A percentile compares a stretch with the other conserved stretches of the same genome.
Evolutionary conservation across 2,113 vertebrate genomes (phyloP).

Genomic region (Amazona guildingii): DNA sequence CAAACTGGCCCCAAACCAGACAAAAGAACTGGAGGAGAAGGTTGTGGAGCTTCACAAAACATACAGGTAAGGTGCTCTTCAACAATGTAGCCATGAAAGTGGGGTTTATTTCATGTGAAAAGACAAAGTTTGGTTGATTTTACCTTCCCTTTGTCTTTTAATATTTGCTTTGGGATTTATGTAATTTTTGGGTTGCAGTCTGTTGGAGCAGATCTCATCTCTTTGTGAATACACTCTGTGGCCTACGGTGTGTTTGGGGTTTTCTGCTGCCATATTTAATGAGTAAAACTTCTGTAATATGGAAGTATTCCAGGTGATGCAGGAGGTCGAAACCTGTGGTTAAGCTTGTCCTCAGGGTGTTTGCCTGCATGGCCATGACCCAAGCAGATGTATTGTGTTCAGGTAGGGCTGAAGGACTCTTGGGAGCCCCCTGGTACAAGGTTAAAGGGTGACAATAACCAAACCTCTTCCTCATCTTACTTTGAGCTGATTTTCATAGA

Average conservation of each 20-base stretch:
- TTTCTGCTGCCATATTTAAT: neutral
- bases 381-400: neutral
- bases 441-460: neutral
- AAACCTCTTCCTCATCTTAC: neutral
- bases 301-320: neutral
- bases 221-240: neutral
- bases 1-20: slow-evolving; percentile 90
- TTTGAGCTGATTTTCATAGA: neutral
- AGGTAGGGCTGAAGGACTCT: neutral
- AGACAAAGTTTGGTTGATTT: neutral
- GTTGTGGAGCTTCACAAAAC: slow-evolving; percentile 94
- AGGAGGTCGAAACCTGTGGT: neutral
- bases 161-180: neutral
- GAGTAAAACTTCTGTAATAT: neutral
- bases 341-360: neutral
- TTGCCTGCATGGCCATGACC: neutral
- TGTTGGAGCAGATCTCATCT: neutral
- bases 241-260: neutral
- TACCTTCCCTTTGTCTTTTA: neutral
- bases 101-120: neutral
- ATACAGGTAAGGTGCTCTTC: slow-evolving; percentile 79
- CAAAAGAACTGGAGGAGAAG: slow-evolving; percentile 95
- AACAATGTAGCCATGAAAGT: neutral
- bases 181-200: neutral
- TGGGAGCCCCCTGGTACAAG: neutral